Evolutionary conservation across 2,888 invertebrate genomes (phyloP).

Genomic region (Nasonovia ribisnigri): DNA sequence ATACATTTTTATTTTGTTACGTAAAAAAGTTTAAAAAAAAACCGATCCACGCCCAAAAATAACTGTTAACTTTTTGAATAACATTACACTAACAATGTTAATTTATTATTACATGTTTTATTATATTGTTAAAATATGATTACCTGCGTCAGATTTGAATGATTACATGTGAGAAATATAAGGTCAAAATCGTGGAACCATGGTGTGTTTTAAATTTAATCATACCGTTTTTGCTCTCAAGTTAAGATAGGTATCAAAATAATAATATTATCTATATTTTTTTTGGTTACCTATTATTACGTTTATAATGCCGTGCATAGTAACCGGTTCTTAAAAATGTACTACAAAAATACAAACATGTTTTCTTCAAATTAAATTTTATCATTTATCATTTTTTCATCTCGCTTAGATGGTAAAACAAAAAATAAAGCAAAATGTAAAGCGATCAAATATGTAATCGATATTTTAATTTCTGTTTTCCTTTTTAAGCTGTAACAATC

Average conservation of each 20-base stretch:
- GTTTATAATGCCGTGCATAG: not conserved
- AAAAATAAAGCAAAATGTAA: not conserved
- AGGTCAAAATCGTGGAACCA: not conserved
- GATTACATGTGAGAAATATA: not conserved
- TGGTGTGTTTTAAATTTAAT: constrained; percentile 3
- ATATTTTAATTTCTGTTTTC: not conserved
- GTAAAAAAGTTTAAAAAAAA: not conserved
- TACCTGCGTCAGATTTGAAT: not conserved
- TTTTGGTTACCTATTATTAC: constrained; percentile 27
- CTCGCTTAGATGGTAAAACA: not conserved
- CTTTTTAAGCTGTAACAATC: not conserved
- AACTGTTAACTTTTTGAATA: not conserved
- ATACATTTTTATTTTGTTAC: not conserved
- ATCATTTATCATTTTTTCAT: not conserved
- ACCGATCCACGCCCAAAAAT: not conserved
- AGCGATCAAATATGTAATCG: not conserved
- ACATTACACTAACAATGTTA: not conserved
- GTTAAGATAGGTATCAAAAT: constrained; percentile 18
- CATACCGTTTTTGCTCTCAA: not conserved
- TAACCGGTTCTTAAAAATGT: constrained; percentile 28
- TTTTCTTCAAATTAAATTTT: constrained; percentile 10
- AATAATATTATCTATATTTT: not conserved
- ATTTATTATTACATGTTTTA: not conserved
- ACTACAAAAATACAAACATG: not conserved
- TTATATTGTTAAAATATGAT: constrained; percentile 20